Evolutionary conservation across 2,888 invertebrate genomes (phyloP).

Genomic region (Aethes cnicana): DNA sequence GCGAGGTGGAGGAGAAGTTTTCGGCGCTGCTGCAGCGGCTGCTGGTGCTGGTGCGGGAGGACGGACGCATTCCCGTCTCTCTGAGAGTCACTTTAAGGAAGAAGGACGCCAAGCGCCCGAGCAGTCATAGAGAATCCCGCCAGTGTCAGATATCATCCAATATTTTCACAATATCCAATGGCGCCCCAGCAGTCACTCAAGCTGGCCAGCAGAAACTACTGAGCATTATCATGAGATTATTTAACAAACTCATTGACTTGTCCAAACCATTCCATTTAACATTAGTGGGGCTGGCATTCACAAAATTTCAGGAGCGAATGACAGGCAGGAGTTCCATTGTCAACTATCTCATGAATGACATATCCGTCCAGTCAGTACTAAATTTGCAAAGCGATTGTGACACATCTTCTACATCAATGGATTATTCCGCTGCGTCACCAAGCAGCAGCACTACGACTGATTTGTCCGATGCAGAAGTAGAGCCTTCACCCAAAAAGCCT

Average conservation of each 20-base stretch:
- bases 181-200: conserved; percentile 74
- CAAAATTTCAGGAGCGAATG: conserved; percentile 89
- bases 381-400: conserved; percentile 84
- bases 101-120: conserved; percentile 85
- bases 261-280: conserved; percentile 90
- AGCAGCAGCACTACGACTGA: conserved; percentile 81
- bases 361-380: conserved; percentile 89
- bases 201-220: conserved; percentile 85
- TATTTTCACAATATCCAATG: conserved; percentile 79
- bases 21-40: conserved; percentile 86
- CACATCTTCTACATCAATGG: conserved; percentile 71
- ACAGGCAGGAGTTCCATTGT: conserved; percentile 87
- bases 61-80: conserved; percentile 89
- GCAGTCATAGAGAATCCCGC: conserved; percentile 88
- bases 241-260: conserved; percentile 87
- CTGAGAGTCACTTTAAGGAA: conserved; percentile 89
- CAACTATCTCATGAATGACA: conserved; percentile 88
- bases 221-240: conserved; percentile 87
- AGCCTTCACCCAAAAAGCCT: conserved; percentile 89
- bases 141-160: conserved; percentile 88
- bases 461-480: conserved; percentile 86
- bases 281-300: conserved; percentile 90
- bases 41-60: conserved; percentile 87
- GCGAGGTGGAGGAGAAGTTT: conserved; percentile 88
- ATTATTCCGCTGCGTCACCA: conserved; percentile 73